Base-by-base conservation (phyloP, 1,140 invertebrate genomes). In the Teleogryllus occipitalis region DNA sequence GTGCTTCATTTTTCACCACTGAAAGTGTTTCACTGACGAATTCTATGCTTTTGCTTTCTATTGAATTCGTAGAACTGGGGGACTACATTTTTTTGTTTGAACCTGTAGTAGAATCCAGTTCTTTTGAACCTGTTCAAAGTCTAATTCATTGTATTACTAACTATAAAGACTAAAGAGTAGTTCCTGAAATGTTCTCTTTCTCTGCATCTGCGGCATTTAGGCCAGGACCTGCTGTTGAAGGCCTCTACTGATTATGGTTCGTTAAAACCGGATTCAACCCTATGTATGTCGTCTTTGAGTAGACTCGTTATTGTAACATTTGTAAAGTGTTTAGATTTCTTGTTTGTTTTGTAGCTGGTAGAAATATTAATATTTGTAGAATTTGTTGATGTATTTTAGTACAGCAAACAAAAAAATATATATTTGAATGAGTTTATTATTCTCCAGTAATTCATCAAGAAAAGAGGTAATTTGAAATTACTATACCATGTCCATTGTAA, bases 161-260 rank as follows among this genome's bases (percentile, higher is more conserved):
- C 54, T 39, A 39, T 39, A 39, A 5, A 39, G 27, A 39, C 27
- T 39, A 39, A 65, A 14, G 54, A 65, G 1, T 65, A 18, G 54
- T 65, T 65, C 27, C 27, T 65, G 54, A 14, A 14, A 65, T 14
- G 10, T 65, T 65, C 18, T 65, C 18, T 65, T 65, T 65, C 10
- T 65, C 54, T 65, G 54, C 54, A 65, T 65, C 54, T 65, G 54
- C 54, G 54, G 54, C 54, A 65, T 65, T 65, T 65, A 65, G 54
- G 54, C 54, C 54, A 65, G 54, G 54, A 65, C 54, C 54, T 65
- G 54, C 54, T 65, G 54, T 65, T 65, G 54, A 65, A 65, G 54
- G 54, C 54, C 18, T 65, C 54, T 14, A 65, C 54, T 65, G 54
- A 65, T 65, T 65, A 18, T 65, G 54, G 54, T 65, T 65, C 54